Evolutionary conservation across 2,113 vertebrate species (phyloP).

Genomic region (Delphinus delphis): DNA sequence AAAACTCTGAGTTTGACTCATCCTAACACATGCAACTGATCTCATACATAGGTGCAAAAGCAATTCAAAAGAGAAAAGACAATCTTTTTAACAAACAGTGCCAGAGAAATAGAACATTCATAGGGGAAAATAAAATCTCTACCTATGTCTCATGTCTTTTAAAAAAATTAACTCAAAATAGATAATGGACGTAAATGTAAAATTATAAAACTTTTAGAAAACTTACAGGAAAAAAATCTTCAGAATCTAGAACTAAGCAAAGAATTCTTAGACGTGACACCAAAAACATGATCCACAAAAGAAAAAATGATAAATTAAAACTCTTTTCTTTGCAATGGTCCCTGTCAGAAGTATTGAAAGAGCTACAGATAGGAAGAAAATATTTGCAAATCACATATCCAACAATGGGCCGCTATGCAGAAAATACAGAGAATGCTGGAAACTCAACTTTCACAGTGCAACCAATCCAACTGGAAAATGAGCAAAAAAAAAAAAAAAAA

Average conservation of each 20-base stretch:
- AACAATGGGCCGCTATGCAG: background rate
- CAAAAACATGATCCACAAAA: background rate
- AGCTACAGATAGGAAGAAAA: background rate
- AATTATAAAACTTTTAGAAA: background rate
- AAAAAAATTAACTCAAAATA: background rate
- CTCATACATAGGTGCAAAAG: background rate
- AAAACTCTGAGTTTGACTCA: background rate
- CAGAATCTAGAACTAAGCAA: background rate
- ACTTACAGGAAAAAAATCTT: background rate
- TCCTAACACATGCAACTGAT: background rate
- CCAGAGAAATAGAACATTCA: background rate
- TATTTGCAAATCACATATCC: background rate
- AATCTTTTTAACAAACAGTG: background rate
- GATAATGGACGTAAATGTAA: background rate
- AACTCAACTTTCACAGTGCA: background rate
- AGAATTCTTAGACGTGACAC: background rate
- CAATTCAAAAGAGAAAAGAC: background rate
- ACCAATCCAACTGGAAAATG: background rate
- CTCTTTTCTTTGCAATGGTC: background rate
- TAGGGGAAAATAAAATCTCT: background rate
- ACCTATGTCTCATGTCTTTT: background rate
- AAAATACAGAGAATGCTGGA: background rate
- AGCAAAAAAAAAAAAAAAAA: background rate
- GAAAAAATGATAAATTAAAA: background rate
- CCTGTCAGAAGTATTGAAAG: background rate